Evolutionary conservation across 92 coral and sea anemone genomes (phyloP), one percentile per base, ranked within the genome.

Genomic region (Epizoanthus scotinus): DNA sequence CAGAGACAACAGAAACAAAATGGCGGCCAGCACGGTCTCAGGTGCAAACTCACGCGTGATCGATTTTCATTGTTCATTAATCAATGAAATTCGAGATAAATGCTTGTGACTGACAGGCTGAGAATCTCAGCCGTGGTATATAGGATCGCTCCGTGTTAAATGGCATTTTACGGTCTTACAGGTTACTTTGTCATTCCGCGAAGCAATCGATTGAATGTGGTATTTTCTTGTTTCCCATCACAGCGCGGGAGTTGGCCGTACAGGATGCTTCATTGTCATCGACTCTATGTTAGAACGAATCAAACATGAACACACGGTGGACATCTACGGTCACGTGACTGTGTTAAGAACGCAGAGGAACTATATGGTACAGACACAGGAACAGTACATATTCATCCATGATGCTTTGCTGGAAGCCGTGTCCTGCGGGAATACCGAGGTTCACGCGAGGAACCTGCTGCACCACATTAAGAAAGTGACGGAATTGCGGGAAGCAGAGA

Each of bases 201-300:
- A 21, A 5, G 12, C 10, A 28, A 3, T 10, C 29, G 24, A 0
- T 72, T 38, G 13, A 42, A 42, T 42, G 50, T 1, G 8, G 50
- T 7, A 13, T 6, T 42, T 77, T 67, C 58, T 47, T 52, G 0
- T 63, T 52, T 50, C 72, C 8, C 34, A 60, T 36, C 71, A 52
- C 64, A 95, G 99, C 81, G 99, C 94, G 56, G 99, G 99, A 55
- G 99, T 93, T 66, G 99, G 99, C 20, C 93, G 99, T 2, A 95
- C 99, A 0, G 99, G 91, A 10, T 91, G 94, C 67, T 95, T 93
- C 70, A 95, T 95, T 58, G 99, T 95, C 70, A 87, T 95, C 3
- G 99, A 95, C 84, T 95, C 99, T 84, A 95, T 95, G 99, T 69
- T 95, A 61, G 99, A 95, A 56, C 70, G 99, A 87, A 88, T 95